Conservation (phyloP, 2,113 vertebrate species). For the Zapornia atra region DNA sequence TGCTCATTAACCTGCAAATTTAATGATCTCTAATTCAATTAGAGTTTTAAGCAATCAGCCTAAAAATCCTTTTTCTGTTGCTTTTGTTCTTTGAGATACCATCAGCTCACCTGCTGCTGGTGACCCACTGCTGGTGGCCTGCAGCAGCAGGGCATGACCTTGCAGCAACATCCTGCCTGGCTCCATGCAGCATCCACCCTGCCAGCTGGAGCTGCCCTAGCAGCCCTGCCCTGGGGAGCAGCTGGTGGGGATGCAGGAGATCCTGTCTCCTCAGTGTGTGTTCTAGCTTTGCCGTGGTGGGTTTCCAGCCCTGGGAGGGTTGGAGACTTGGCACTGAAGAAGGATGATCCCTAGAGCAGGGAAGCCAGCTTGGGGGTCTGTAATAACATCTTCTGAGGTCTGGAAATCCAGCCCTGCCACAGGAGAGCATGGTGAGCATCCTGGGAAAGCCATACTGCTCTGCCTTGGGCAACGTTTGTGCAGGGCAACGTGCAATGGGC, state of each 20-base stretch:
- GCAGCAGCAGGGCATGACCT: background rate
- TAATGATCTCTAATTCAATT: background rate
- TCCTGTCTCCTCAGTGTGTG: background rate
- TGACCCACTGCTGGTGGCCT: background rate
- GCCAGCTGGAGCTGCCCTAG: background rate
- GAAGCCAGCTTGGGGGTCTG: background rate
- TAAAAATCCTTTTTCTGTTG: background rate
- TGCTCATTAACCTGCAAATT: background rate
- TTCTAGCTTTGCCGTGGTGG: background rate
- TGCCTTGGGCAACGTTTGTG: background rate
- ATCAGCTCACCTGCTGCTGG: background rate
- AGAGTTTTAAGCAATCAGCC: background rate
- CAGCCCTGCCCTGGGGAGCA: background rate
- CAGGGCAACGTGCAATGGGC: rapidly evolving
- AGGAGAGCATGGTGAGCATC: background rate
- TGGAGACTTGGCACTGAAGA: background rate
- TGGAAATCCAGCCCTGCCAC: background rate
- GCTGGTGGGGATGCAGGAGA: background rate
- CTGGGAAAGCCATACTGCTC: background rate
- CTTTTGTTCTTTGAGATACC: background rate
- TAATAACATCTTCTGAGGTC: background rate
- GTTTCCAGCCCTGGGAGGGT: background rate
- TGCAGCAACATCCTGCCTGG: rapidly evolving
- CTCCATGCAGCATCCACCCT: background rate
- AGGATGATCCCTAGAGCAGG: background rate